Conservation (phyloP, 1,140 invertebrate genomes). For the Holotrichia oblita region DNA sequence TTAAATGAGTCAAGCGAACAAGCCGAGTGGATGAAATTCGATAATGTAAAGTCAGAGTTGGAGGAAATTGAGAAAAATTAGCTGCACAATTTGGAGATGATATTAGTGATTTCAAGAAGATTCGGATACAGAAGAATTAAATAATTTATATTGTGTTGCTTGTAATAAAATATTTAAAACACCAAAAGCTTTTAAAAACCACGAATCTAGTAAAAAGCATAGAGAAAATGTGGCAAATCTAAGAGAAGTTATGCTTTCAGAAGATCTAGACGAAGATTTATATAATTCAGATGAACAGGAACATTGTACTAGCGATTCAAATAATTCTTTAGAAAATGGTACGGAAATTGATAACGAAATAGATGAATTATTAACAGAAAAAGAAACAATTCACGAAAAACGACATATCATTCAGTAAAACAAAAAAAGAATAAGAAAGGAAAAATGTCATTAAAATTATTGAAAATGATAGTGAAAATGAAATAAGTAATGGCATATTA, state of each 20-base stretch:
- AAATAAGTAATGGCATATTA: constrained; percentile 29
- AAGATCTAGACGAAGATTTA: constrained; percentile 48
- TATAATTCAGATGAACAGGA: constrained; percentile 49
- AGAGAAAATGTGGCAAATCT: constrained; percentile 81
- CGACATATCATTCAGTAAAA: constrained; percentile 47
- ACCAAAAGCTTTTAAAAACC: constrained; percentile 89
- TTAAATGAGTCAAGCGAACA: constrained; percentile 66
- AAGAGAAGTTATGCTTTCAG: constrained; percentile 71
- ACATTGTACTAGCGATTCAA: not conserved
- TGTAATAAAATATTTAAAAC: constrained; percentile 95
- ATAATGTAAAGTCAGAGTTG: constrained; percentile 69
- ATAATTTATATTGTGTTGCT: constrained; percentile 83
- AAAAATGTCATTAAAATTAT: constrained; percentile 56
- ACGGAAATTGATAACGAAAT: constrained; percentile 40
- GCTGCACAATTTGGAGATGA: constrained; percentile 68
- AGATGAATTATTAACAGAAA: too few relatives aligned
- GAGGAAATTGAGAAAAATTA: constrained; percentile 70
- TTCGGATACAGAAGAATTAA: constrained; percentile 53
- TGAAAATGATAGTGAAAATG: constrained; percentile 40
- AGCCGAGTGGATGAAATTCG: constrained; percentile 75
- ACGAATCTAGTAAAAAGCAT: constrained; percentile 94
- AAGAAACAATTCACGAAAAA: not conserved
- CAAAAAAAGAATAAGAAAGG: constrained; percentile 60
- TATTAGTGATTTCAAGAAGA: constrained; percentile 53
- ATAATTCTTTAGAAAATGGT: constrained; percentile 39